Conservation (phyloP, 2,797 vertebrate genomes). For the Gambelia wislizenii region DNA sequence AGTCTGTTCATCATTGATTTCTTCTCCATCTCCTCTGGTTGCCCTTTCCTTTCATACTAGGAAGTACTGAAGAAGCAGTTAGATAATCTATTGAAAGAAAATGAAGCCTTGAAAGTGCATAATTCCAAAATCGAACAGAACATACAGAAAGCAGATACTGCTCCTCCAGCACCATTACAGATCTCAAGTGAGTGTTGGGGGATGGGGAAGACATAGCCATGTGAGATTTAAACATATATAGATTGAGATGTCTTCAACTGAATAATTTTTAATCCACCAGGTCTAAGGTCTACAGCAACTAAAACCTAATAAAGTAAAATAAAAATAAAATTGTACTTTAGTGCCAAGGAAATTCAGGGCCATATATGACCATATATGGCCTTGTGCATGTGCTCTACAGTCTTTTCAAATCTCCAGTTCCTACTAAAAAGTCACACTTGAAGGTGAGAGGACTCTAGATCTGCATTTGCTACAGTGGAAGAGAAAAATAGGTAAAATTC, state of each 20-base stretch:
- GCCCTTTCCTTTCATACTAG: conserved; percentile 60
- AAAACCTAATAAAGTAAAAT: neutral
- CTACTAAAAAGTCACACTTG: neutral
- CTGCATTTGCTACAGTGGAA: neutral
- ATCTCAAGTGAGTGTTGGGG: conserved; percentile 75
- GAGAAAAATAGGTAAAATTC: neutral
- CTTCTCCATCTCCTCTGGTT: neutral
- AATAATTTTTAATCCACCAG: neutral
- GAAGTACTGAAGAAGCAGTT: conserved; percentile 79
- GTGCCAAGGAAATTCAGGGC: no score
- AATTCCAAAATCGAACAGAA: conserved; percentile 80
- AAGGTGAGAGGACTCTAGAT: neutral
- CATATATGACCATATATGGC: no score
- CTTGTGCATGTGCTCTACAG: neutral
- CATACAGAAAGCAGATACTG: conserved; percentile 73
- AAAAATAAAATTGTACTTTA: neutral
- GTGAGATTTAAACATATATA: neutral
- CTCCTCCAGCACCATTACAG: conserved; percentile 64
- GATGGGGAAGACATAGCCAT: neutral
- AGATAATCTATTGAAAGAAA: conserved; percentile 83
- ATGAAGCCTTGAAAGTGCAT: conserved; percentile 81
- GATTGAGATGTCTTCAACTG: neutral
- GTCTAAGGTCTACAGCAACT: neutral
- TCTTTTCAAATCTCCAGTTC: neutral
- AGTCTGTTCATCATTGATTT: neutral